These are phyloP conservation scores for Antechinus flavipes DNA, from an alignment of 2,113 vertebrate species.

Conservation along the genomic window DNA sequence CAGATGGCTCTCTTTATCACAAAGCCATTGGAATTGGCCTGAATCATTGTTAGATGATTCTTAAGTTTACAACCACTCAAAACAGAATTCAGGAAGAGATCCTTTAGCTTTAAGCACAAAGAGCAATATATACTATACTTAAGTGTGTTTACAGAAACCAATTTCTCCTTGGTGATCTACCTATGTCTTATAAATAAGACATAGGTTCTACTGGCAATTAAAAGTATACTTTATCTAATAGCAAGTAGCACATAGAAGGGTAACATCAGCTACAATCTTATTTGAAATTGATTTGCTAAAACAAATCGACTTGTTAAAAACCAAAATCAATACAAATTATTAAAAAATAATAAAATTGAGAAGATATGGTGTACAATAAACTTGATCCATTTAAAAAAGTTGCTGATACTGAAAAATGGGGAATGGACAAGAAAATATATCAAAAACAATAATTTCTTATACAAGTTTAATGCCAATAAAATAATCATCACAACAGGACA, in stretches of 20 bases:
- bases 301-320: neutral
- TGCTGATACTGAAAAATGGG: neutral
- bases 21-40: no score
- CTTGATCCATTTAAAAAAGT: neutral
- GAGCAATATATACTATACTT: neutral
- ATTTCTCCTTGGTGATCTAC: neutral
- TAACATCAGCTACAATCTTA: neutral
- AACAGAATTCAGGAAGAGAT: neutral
- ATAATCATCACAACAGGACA: neutral
- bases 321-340: neutral
- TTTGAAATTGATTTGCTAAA: neutral
- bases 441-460: neutral
- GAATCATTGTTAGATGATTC: neutral
- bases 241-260: neutral
- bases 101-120: neutral
- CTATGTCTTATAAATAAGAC: neutral
- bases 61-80: neutral
- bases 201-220: neutral
- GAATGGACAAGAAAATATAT: neutral
- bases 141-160: neutral
- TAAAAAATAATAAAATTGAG: neutral
- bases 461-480: neutral
- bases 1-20: no score
- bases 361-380: neutral
- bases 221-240: neutral